Evolutionary conservation across 37 sponge, comb jelly and placozoan genomes (phyloP), one percentile per base, ranked within the genome.

Genomic region (Petrosia ficiformis): DNA sequence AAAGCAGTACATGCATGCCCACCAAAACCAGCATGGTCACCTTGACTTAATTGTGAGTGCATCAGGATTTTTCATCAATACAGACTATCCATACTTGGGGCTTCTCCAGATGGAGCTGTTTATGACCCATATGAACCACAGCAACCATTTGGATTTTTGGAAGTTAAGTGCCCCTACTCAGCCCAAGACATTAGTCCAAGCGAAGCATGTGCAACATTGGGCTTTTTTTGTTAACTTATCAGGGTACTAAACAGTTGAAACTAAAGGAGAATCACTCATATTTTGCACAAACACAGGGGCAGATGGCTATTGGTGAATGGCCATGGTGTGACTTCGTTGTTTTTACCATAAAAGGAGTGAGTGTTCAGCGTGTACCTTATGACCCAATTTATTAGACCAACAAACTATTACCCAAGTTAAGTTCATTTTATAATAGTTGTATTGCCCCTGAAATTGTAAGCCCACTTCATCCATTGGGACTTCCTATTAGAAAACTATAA

Each of bases 281-380:
- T 39, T 77, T 24, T 65, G 65, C 59, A 24, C 84, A 84, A 64
- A 70, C 77, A n/a, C 85, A 84, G 71, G 85, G 78, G 22, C 78
- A 84, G 44, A 77, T 84, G 85, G 85, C 57, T 29, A 64, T 78
- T 31, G 78, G 73, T 29, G 42, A 73, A 28, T 56, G 84, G 30
- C 67, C 78, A 32, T 84, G 85, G 85, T 84, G 85, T 77, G 85
- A 78, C 68, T 78, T 84, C 52, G 74, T 84, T n/a, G 43, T 84
- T 21, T 73, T 38, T 44, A 77, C 85, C 11, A 54, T 4, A 10
- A 72, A 72, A 77, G 85, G 74, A 22, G 19, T 77, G 24, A 72
- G 39, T 44, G 67, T 84, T 60, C 65, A 84, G 36, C 39, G 84
- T 24, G 44, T 84, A 16, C 28, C 29, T 10, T 84, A 72, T 72